A percentile compares a stretch with the other conserved stretches of the same genome.
Conservation (phyloP, 2,113 vertebrate genomes). For the Bettongia penicillata region DNA sequence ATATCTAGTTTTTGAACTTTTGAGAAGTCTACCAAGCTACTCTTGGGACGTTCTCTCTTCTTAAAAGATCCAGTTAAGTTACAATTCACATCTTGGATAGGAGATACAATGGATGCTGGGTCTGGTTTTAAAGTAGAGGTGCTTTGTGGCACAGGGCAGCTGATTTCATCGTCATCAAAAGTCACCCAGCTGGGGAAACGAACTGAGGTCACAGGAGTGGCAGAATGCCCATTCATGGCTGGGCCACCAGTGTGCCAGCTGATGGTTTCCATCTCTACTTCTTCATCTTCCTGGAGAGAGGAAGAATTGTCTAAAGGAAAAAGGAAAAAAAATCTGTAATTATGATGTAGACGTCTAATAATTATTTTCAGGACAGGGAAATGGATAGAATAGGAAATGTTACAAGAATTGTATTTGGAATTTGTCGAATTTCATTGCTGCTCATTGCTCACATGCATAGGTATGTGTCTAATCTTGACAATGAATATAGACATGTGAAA, state of each 20-base stretch:
- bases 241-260: conserved; percentile 83
- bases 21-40: conserved; percentile 85
- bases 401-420: conserved; percentile 34
- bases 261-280: conserved; percentile 88
- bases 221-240: conserved; percentile 83
- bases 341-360: conserved; percentile 27
- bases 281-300: conserved; percentile 89
- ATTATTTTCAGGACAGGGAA: conserved; percentile 11
- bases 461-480: background rate
- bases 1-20: conserved; percentile 86
- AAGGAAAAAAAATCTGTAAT: conserved; percentile 70
- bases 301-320: conserved; percentile 87
- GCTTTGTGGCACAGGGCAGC: conserved; percentile 69
- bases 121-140: conserved; percentile 80
- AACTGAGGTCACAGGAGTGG: conserved; percentile 77
- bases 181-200: conserved; percentile 93
- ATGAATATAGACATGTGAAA: background rate
- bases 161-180: conserved; percentile 90
- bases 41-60: conserved; percentile 86
- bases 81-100: conserved; percentile 74
- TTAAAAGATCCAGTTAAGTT: conserved; percentile 81
- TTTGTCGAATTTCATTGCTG: background rate
- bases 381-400: background rate
- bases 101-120: conserved; percentile 74
- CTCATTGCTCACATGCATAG: background rate